Evolutionary conservation across 1,140 invertebrate genomes (phyloP), one percentile per base, ranked within the genome.

Genomic region (Drosophila chauvacae): DNA sequence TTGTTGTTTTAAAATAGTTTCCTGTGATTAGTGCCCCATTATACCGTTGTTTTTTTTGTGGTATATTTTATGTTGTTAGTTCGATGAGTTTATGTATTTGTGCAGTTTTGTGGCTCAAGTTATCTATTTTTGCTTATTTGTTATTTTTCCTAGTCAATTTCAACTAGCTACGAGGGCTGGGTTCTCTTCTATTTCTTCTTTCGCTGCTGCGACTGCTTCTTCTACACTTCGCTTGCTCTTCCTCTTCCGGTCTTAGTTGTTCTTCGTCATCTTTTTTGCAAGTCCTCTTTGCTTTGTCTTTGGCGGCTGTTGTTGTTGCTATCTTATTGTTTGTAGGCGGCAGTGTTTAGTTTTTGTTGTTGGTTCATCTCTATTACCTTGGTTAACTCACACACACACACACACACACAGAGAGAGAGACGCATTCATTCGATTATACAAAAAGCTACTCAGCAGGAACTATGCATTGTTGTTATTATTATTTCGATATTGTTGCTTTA

Each of bases 381-480:
- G 14, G 28, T 23, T 58, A 55, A 56, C 35, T 58, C 30, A 30
- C 28, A 30, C 28, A 30, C 30, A 30, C 30, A 30, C 30, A 26
- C 57, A 30, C 30, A 30, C 30, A 30, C 30, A 30, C 30, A 30
- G 7, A 23, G 23, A 53, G 48, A 39, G 28, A 63, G n/a, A 63
- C 26, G 69, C 50, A 64, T 58, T 48, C 56, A 58, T 61, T 63
- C 63, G 61, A 60, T 61, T 71, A 72, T 62, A 75, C 66, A 75
- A 64, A 88, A 88, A 84, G 83, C 83, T 87, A 88, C 84, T 84
- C 85, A 84, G 85, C 77, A 88, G 84, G 85, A 88, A 90, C 85
- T 90, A 90, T 88, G 51, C 85, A 90, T 88, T 88, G 76, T 87
- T 81, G 56, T 70, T 80, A 35, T 80, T 63, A 45, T 80, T 58